Percentiles rank a stretch among this genome's conserved stretches.
Evolutionary conservation across 2,113 vertebrate genomes (phyloP).

Genomic region (Gymnorhina tibicen): DNA sequence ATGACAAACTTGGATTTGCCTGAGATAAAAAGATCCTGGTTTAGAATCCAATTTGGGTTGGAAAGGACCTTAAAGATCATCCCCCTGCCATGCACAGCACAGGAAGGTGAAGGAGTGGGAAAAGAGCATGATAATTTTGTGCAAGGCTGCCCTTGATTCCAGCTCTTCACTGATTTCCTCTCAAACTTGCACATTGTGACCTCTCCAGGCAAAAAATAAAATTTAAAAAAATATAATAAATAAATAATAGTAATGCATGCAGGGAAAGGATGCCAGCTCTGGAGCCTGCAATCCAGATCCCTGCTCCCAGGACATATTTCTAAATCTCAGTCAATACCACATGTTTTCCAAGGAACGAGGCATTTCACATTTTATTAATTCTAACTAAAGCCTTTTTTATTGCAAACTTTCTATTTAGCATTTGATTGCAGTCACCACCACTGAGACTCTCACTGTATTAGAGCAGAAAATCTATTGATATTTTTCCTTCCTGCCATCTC

Average conservation of each 20-base stretch:
- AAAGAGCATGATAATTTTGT: background rate
- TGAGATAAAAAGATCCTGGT: background rate
- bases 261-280: background rate
- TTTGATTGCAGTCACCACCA: slow-evolving; percentile 51
- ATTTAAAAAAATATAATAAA: background rate
- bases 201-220: slow-evolving; percentile 10
- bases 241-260: background rate
- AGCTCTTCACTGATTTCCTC: background rate
- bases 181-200: background rate
- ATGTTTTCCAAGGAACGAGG: slow-evolving; percentile 73
- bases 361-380: slow-evolving; percentile 65
- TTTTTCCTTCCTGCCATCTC: slow-evolving; percentile 62
- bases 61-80: background rate
- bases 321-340: slow-evolving; percentile 81
- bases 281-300: slow-evolving; percentile 70
- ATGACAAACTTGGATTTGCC: background rate
- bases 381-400: slow-evolving; percentile 73
- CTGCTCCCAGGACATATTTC: slow-evolving; percentile 80
- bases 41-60: background rate
- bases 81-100: background rate
- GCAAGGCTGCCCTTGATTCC: background rate
- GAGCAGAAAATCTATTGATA: slow-evolving; percentile 42
- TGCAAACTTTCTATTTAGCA: slow-evolving; percentile 66
- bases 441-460: slow-evolving; percentile 34
- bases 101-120: background rate